Conservation (phyloP, 1,140 invertebrate genomes). For the Hylaeus volcanicus region DNA sequence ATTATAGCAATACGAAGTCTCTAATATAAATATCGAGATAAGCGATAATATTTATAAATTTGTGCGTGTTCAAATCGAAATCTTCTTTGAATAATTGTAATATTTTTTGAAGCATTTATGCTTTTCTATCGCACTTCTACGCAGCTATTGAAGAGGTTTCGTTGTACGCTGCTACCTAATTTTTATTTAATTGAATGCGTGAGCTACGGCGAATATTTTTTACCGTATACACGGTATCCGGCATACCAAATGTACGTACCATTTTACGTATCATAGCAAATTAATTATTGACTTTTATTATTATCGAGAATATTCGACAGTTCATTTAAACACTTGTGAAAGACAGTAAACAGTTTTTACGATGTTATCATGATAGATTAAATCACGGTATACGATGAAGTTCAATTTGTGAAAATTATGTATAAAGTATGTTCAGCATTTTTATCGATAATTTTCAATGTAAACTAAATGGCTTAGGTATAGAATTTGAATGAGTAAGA, state of each 20-base stretch:
- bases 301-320: slow-evolving; percentile 1
- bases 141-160: not conserved
- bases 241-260: not conserved
- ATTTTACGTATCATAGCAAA: slow-evolving; percentile 4
- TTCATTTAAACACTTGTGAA: slow-evolving; percentile 37
- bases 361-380: slow-evolving; percentile 41
- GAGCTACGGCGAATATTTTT: not conserved
- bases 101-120: slow-evolving; percentile 40
- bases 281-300: not conserved
- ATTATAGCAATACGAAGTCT: slow-evolving; percentile 23
- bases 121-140: slow-evolving; percentile 13
- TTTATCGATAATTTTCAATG: not conserved
- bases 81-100: slow-evolving; percentile 16
- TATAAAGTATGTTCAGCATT: not conserved
- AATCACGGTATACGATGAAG: slow-evolving; percentile 23
- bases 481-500: not conserved
- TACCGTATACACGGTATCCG: not conserved
- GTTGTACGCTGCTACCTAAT: not conserved
- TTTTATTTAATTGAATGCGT: slow-evolving; percentile 6
- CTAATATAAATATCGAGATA: slow-evolving; percentile 5
- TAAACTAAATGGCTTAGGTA: not conserved
- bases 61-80: slow-evolving; percentile 18
- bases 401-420: not conserved
- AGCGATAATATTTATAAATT: slow-evolving; percentile 8
- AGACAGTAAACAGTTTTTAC: slow-evolving; percentile 47